Evolutionary conservation across 2,888 invertebrate genomes (phyloP), one percentile per base, ranked within the genome.

Genomic region (Malthinus flaveolus): DNA sequence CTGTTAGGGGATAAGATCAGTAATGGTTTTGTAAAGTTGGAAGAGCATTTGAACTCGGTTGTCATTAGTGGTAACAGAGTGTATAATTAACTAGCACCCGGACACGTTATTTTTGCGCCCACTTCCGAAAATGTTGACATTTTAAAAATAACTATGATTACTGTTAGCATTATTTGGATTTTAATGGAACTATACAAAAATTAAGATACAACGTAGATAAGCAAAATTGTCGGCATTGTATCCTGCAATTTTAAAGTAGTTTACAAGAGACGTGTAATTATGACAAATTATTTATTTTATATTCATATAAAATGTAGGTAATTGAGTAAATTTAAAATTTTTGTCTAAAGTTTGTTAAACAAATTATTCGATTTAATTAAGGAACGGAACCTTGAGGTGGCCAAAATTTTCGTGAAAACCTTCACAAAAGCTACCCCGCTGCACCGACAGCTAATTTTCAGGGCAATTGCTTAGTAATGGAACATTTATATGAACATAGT

Each of bases 181-280:
- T 54, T 59, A 59, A 59, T 52, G 52, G 52, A 62, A 58, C 58
- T 58, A 54, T 54, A 55, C 56, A 61, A 57, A 59, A 65, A 65
- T 65, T 65, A 65, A 65, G 65, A 65, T 65, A 56, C 62, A 59
- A 46, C 53, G 32, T 35, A 59, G 65, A 65, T 65, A 65, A 64
- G 51, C 56, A 39, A 64, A 65, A 65, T 65, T 62, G 63, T 62
- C 54, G 58, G 52, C 51, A 45, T 53, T 59, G 47, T 61, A 61
- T 59, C 61, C 63, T 61, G 56, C 56, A 59, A 64, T 61, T 64
- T 61, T 50, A 51, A 59, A 49, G 47, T 49, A 48, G 12, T 48
- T 56, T 52, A 48, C 53, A 34, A 37, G 55, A 46, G 51, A 55
- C 55, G 39, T 35, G 48, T 59, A 59, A 59, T 59, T 59, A 55